Base-by-base conservation (phyloP, 2,888 invertebrate species). In the Doris montereyensis region DNA sequence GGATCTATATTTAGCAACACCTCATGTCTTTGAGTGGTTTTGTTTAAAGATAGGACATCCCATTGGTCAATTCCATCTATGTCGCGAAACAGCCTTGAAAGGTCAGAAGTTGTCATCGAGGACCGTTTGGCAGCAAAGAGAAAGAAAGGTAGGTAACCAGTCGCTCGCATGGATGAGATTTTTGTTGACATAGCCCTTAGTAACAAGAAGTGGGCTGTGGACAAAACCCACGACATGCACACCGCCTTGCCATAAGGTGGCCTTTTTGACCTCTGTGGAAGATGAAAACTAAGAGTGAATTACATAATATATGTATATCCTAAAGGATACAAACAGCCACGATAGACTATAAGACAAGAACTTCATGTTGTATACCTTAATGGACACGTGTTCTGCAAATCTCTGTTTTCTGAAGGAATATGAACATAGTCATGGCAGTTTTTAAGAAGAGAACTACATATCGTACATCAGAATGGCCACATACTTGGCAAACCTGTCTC, bases 91-190 rank as follows among this genome's bases (percentile, higher is more conserved):
- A 10, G 5, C 17, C 17, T 5, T 10, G 52, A 41, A n/a, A n/a
- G n/a, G n/a, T n/a, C n/a, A 10, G 52, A 41, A 5, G 52, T 41
- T 41, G 52, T 41, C 8, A 17, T 41, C 52, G 52, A 10, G 17
- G 52, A 10, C 17, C 8, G 5, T 41, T 5, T 41, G 52, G 52
- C 5, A 17, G 5, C 24, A 32, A 76, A n/a, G n/a, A 57, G 92
- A 90, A 81, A 95, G 92, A 0, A 97, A 90, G 0, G 97, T 97
- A 0, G 97, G 97, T 73, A 97, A 90, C 97, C 97, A 97, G 91
- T 98, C 97, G 0, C 93, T 93, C 41, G 97, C 94, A 89, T 97
- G 96, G 90, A 97, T 93, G 76, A 94, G 92, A 88, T 96, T 95
- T 0, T 93, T 92, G 0, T 95, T 94, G 0, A 95, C 93, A 34